Evolutionary conservation across 1,140 invertebrate species (phyloP).

Genomic region (Reticulitermes speratus): DNA sequence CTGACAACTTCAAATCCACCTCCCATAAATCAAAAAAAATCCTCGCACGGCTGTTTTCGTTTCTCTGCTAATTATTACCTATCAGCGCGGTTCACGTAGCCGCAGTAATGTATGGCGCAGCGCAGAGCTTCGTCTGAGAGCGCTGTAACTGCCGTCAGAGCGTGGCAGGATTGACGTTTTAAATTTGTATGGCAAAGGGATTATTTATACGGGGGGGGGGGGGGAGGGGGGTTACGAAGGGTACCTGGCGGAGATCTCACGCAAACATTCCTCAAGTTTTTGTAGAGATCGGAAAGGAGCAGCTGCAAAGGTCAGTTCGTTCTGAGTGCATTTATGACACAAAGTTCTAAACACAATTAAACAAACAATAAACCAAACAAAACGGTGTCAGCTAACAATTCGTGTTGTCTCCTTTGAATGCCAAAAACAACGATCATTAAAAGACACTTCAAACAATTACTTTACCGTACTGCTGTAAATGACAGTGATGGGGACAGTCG

Average conservation of each 20-base stretch:
- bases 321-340: no score
- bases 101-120: not conserved
- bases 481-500: no score
- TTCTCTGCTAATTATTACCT: not conserved
- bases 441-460: no score
- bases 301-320: no score
- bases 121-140: not conserved
- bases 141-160: not conserved
- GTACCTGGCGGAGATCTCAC: not conserved
- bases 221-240: not conserved
- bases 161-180: not conserved
- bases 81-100: not conserved
- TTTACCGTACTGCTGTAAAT: no score
- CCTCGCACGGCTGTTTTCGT: not conserved
- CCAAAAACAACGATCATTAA: no score
- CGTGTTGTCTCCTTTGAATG: no score
- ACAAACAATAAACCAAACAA: no score
- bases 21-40: not conserved
- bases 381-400: no score
- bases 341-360: no score
- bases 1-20: not conserved
- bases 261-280: not conserved
- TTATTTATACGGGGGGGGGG: not conserved
- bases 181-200: not conserved
- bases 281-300: not conserved